These are phyloP conservation scores for Xenopus tropicalis DNA, from an alignment of 2,113 vertebrate species.

Conservation along the genomic window UCB_Xtro_10.0 CM004446.2:125316001-125316500, in stretches of 20 bases:
- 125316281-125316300: not conserved
- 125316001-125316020: not conserved
- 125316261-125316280: not conserved
- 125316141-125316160: not conserved
- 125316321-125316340: not conserved
- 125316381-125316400: no score
- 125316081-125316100: not conserved
- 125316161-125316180: not conserved
- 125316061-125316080: not conserved
- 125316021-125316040: not conserved
- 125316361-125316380: not conserved
- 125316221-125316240: constrained; percentile 3
- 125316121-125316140: not conserved
- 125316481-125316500: no score
- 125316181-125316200: not conserved
- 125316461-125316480: no score
- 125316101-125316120: not conserved
- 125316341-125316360: not conserved
- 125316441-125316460: no score
- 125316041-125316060: not conserved
- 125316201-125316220: not conserved
- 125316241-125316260: not conserved
- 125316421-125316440: no score
- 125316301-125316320: not conserved
- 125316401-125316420: no score